phyloP scores from a whole-genome alignment of 2,888 invertebrate genomes.

The Oegoconia quadripuncta region DNA sequence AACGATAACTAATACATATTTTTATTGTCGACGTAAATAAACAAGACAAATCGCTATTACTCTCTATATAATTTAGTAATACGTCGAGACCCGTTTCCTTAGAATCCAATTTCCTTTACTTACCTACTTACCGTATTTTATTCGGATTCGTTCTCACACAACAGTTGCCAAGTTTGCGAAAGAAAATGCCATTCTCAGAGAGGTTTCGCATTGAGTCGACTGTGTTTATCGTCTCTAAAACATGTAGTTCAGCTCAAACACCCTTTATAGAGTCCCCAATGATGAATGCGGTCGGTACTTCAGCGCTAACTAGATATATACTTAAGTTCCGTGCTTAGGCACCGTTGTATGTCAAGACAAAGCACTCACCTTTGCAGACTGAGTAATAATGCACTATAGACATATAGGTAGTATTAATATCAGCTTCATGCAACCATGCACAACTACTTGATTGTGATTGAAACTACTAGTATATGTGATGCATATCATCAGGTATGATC shows the following conservation, averaged over 20 bases:
- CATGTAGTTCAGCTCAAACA: no score
- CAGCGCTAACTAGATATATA: background rate
- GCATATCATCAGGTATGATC: no score
- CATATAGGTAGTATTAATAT: no score
- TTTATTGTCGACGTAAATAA: no score
- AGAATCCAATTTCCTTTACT: slow-evolving; percentile 1
- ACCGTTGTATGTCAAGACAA: background rate
- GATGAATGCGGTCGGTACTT: background rate
- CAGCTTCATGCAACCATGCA: no score
- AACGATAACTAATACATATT: no score
- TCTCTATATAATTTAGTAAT: background rate
- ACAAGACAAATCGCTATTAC: no score
- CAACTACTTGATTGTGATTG: no score
- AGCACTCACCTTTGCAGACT: background rate
- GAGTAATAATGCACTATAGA: no score
- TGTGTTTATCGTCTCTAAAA: no score
- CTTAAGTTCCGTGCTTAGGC: background rate
- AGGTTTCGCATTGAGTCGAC: background rate
- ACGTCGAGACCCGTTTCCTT: background rate
- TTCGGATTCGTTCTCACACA: slow-evolving; percentile 1
- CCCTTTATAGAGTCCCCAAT: no score
- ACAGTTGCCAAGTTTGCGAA: background rate
- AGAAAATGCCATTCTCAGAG: background rate
- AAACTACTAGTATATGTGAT: no score
- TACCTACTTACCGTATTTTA: slow-evolving; percentile 2